Evolutionary conservation across 2,797 vertebrate species (phyloP), one percentile per base, ranked within the genome.

Genomic region (Acanthiza pusilla): DNA sequence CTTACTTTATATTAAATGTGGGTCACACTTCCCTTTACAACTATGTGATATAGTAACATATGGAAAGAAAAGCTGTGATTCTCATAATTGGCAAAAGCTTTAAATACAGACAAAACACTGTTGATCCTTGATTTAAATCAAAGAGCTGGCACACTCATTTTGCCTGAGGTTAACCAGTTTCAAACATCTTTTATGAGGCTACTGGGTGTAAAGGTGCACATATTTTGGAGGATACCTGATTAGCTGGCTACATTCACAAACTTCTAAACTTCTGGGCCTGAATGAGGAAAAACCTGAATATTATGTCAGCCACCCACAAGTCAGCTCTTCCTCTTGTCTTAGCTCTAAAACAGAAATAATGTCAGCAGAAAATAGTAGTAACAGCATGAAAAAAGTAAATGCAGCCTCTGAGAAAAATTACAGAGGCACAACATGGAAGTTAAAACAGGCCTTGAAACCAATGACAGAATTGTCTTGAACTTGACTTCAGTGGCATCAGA

Each of bases 11-110:
- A 29, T 90, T 83, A 88, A 89, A 90, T 74, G 42, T 91, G 50
- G 65, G 74, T 85, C 78, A 63, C 40, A n/a, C 43, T 77, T 92
- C 58, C 62, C 85, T 88, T 80, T 89, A 68, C 75, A 90, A 74
- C 50, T 83, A 38, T 85, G 65, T 95, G 94, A 96, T 93, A 96
- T 70, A 94, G 92, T 93, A 96, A 97, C 60, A 63, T 94, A 97
- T 91, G 86, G 85, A 96, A 96, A 96, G 92, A 98, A 97, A 98
- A 97, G 97, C 96, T 97, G 97, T 81, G 79, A 78, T 79, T 83
- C 72, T 88, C 75, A 38, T 71, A 82, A 78, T 19, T 74, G 78
- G 62, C 61, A 78, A 94, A 91, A 95, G 65, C 95, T 96, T 97
- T 96, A 97, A 97, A 92, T 68, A 89, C 81, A 94, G 88, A 83